Percentiles rank a stretch among this genome's conserved stretches.
These are phyloP conservation scores for Ptyas mucosa DNA, from an alignment of 2,113 vertebrate genomes.

Conservation along the genomic window DNA sequence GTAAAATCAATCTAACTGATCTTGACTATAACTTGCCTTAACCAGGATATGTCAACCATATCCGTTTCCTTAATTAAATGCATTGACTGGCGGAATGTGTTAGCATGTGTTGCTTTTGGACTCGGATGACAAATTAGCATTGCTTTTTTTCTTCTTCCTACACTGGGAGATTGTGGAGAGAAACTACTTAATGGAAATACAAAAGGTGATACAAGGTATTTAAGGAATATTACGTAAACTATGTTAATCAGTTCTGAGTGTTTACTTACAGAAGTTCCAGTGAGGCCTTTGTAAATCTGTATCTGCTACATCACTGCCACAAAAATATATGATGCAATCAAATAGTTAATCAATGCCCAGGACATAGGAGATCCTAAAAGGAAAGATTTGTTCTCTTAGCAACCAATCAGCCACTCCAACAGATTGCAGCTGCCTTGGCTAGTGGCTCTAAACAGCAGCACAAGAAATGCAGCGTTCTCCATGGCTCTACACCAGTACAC, in stretches of 20 bases:
- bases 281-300: neutral
- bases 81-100: neutral
- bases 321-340: neutral
- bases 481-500: neutral
- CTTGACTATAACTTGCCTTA: neutral
- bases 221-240: neutral
- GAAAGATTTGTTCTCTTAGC: neutral
- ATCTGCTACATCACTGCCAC: neutral
- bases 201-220: neutral
- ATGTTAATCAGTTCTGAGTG: neutral
- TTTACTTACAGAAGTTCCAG: neutral
- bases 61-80: neutral
- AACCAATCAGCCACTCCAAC: neutral
- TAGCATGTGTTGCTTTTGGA: neutral
- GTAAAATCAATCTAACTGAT: neutral
- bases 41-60: neutral
- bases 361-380: neutral
- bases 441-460: neutral
- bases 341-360: neutral
- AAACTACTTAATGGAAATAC: neutral
- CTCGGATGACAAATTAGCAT: neutral
- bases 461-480: neutral
- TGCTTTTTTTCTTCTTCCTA: neutral
- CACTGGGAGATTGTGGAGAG: neutral
- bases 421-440: neutral